Percentiles rank a stretch among this genome's conserved stretches.
These are phyloP conservation scores for Ischnus inquisitorius DNA, from an alignment of 2,888 invertebrate species.

Conservation along the genomic window DNA sequence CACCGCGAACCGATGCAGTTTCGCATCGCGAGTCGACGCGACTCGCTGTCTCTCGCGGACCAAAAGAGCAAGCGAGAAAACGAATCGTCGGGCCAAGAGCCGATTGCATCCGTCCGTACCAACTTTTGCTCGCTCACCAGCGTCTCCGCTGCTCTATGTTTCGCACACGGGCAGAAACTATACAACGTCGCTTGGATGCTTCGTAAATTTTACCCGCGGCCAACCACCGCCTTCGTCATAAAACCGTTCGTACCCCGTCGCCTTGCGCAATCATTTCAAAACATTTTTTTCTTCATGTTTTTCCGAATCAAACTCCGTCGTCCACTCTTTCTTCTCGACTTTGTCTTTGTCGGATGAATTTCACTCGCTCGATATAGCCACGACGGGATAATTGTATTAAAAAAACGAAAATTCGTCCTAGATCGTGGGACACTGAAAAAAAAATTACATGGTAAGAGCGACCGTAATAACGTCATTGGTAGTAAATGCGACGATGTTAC, in stretches of 20 bases:
- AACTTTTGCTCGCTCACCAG: conserved; percentile 51
- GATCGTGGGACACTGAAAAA: too few relatives aligned
- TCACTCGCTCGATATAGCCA: too few relatives aligned
- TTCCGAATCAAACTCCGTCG: conserved; percentile 19
- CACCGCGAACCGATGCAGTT: conserved; percentile 69
- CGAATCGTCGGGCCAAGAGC: conserved; percentile 51
- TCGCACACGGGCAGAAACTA: conserved; percentile 34
- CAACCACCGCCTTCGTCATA: conserved; percentile 48
- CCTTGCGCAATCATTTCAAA: conserved; percentile 31
- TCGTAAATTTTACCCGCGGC: conserved; percentile 66
- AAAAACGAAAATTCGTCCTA: too few relatives aligned
- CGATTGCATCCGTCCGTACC: conserved; percentile 51
- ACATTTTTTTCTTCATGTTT: conserved; percentile 17
- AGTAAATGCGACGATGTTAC: too few relatives aligned
- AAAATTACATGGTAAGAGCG: too few relatives aligned
- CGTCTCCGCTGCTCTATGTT: conserved; percentile 50
- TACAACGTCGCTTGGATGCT: conserved; percentile 49
- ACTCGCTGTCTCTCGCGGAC: conserved; percentile 26
- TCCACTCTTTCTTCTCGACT: background rate
- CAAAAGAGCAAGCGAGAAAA: conserved; percentile 42
- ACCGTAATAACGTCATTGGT: too few relatives aligned
- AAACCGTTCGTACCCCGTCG: conserved; percentile 51
- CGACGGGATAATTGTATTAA: too few relatives aligned
- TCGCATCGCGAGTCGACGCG: conserved; percentile 58
- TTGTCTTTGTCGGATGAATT: background rate